Conservation (phyloP, 92 coral and sea anemone genomes). For the Epizoanthus scotinus region DNA sequence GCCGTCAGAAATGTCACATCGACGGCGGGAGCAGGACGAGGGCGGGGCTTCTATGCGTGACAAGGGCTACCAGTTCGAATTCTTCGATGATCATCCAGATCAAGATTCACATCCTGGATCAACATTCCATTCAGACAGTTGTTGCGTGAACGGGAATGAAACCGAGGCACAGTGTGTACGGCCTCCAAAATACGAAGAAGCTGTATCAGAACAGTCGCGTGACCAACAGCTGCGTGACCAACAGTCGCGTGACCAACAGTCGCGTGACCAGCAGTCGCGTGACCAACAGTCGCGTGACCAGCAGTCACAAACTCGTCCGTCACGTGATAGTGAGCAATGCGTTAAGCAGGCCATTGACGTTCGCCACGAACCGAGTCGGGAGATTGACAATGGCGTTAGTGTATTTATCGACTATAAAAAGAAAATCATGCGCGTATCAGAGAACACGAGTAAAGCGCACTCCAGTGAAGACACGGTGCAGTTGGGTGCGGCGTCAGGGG, state of each 20-base stretch:
- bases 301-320: neutral
- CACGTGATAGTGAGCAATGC: neutral
- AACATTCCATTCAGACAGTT: neutral
- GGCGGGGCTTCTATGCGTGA: conserved; percentile 35
- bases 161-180: conserved; percentile 4
- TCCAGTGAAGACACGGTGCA: neutral
- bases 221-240: conserved; percentile 6
- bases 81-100: neutral
- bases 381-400: conserved; percentile 34
- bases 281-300: neutral
- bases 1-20: conserved; percentile 14
- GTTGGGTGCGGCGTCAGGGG: neutral
- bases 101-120: neutral
- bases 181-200: conserved; percentile 39
- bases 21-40: neutral
- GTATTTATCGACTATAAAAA: conserved; percentile 35
- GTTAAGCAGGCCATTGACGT: neutral
- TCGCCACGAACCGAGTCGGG: conserved; percentile 3
- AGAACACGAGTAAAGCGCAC: conserved; percentile 9
- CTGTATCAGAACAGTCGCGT: conserved; percentile 1
- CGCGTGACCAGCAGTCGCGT: neutral
- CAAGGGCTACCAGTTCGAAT: conserved; percentile 26
- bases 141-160: neutral
- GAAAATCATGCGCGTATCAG: conserved; percentile 31
- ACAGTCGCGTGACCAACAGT: neutral